Evolutionary conservation across 2,888 invertebrate genomes (phyloP), one percentile per base, ranked within the genome.

Genomic region (Frankliniella fusca): DNA sequence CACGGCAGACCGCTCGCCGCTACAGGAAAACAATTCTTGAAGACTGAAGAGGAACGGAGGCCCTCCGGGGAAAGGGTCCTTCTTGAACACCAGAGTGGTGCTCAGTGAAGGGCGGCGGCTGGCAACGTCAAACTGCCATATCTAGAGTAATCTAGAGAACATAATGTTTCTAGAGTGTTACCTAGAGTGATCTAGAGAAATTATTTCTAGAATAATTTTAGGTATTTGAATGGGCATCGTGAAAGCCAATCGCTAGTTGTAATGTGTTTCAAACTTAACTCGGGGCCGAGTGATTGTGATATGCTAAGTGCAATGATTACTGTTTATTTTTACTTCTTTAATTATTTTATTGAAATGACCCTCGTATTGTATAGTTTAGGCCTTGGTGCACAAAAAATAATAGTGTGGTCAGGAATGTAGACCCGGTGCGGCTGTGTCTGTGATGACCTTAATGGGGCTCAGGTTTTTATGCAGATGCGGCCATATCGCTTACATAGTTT

Each of bases 221-320:
- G 38, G 2, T 38, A 38, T 38, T 38, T 5, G 38, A 38, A 38
- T 38, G 38, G 38, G 38, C 38, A 38, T 38, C 38, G 38, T 38
- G 38, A 38, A 38, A 38, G 38, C 38, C 38, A 3, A 38, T 38
- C 38, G 54, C 12, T 54, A 15, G 54, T 20, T 15, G 54, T 54
- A 54, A 20, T 54, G 54, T 54, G 54, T 38, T 38, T 12, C 18
- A 54, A 54, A 54, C 54, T 15, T 54, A 20, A 27, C 70, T 76
- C 70, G 70, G 20, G 18, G 54, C 8, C 70, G 70, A 76, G 70
- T 76, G 70, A 76, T 76, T 76, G 70, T 76, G 70, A 76, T 76
- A 76, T 76, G 70, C 70, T 76, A 76, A 76, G 70, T 76, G 70
- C 70, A 76, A 23, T 76, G 70, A 76, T 27, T 76, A 23, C 27